Evolutionary conservation across 2,113 vertebrate genomes (phyloP).

Genomic region (Craseonycteris thonglongyai): DNA sequence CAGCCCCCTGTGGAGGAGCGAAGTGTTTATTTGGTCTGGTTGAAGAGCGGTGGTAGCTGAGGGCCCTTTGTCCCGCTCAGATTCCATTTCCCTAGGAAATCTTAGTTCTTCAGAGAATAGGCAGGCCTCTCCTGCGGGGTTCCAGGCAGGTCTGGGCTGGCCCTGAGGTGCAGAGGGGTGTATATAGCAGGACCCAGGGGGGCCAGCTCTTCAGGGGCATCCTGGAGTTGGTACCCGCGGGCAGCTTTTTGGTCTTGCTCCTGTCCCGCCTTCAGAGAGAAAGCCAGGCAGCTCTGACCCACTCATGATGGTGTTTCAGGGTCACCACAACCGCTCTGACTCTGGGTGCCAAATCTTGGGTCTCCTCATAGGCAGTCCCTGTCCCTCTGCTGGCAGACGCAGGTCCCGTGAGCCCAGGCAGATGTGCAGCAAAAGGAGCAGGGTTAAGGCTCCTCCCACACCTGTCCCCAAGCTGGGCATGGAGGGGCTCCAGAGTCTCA

Average conservation of each 20-base stretch:
- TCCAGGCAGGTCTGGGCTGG: background rate
- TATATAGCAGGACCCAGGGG: too few species aligned
- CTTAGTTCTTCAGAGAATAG: conserved; percentile 6
- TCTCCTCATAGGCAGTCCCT: background rate
- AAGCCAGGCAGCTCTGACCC: background rate
- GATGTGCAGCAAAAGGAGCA: background rate
- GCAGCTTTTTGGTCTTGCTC: background rate
- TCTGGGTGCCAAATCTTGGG: background rate
- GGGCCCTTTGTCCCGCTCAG: conserved; percentile 10
- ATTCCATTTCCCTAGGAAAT: background rate
- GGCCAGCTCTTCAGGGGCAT: too few species aligned
- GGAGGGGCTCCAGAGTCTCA: background rate
- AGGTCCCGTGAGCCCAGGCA: background rate
- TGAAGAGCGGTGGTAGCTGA: background rate
- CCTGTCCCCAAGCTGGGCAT: background rate
- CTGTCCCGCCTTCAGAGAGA: background rate
- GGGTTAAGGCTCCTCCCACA: background rate
- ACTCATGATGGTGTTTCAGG: background rate
- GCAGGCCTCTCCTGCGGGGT: background rate
- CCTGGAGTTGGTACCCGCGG: background rate
- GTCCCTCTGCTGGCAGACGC: background rate
- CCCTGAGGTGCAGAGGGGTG: background rate
- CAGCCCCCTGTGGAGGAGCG: background rate
- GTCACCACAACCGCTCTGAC: background rate
- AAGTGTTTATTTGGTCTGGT: conserved; percentile 23